Conservation (phyloP, 2,113 vertebrate genomes). For the Prunella himalayana region DNA sequence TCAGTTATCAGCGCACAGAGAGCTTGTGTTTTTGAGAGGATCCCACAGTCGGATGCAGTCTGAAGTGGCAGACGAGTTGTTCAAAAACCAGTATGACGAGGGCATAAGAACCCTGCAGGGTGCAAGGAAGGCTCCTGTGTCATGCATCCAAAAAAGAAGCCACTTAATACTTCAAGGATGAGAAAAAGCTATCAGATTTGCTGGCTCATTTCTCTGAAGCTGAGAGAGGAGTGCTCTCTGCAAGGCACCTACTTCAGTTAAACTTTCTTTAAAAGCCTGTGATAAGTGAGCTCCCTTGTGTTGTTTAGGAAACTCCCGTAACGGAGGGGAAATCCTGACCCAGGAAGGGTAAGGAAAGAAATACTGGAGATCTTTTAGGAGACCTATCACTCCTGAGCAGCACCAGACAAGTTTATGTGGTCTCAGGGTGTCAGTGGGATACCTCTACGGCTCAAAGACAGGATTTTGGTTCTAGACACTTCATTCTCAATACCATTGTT, state of each 20-base stretch:
- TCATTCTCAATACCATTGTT: not conserved
- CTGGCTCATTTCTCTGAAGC: not conserved
- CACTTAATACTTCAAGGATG: not conserved
- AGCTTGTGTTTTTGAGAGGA: conserved; percentile 13
- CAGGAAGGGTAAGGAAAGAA: not conserved
- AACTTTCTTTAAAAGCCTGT: not conserved
- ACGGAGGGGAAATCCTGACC: not conserved
- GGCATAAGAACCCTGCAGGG: not conserved
- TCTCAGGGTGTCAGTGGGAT: not conserved
- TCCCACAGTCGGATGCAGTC: not conserved
- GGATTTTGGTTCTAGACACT: not conserved
- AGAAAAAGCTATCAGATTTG: not conserved
- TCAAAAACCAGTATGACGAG: not conserved
- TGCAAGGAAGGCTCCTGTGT: not conserved
- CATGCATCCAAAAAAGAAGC: not conserved
- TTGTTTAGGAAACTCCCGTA: not conserved
- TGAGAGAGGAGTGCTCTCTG: rapidly evolving
- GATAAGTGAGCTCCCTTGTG: not conserved
- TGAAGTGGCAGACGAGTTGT: conserved; percentile 12
- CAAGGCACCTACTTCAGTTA: not conserved
- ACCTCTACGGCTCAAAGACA: not conserved
- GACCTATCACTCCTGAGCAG: not conserved
- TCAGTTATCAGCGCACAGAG: conserved; percentile 18
- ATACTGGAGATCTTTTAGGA: not conserved
- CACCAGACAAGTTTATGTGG: rapidly evolving